A percentile compares a stretch with the other conserved stretches of the same genome.
Evolutionary conservation across 2,888 invertebrate species (phyloP).

Genomic region (Priocnemis perturbator): DNA sequence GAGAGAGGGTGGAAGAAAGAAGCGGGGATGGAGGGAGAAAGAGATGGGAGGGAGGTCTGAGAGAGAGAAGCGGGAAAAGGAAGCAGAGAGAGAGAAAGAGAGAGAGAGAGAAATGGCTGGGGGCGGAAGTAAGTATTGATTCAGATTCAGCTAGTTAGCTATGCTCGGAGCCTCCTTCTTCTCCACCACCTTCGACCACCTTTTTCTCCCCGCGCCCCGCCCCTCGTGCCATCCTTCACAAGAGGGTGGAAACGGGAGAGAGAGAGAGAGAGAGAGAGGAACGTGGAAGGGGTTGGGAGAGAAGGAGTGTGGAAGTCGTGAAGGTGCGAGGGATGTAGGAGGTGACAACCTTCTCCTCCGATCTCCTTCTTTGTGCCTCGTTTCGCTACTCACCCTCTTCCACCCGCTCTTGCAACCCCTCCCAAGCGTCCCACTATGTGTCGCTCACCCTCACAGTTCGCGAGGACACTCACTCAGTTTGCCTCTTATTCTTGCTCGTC

Average conservation of each 20-base stretch:
- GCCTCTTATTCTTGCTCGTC: not conserved
- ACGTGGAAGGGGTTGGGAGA: slow-evolving; percentile 20
- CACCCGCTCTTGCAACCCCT: slow-evolving; percentile 17
- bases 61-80: no score
- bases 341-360: slow-evolving; percentile 62
- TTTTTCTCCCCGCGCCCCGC: slow-evolving; percentile 39
- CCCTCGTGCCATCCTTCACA: slow-evolving; percentile 28
- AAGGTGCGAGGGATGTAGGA: slow-evolving; percentile 41
- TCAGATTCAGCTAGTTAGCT: slow-evolving; percentile 73
- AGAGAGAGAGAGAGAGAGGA: slow-evolving; percentile 24
- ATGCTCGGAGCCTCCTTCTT: slow-evolving; percentile 64
- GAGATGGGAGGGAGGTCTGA: slow-evolving; percentile 20
- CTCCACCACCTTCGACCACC: slow-evolving; percentile 37
- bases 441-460: not conserved
- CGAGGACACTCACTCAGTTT: no score
- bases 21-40: slow-evolving; percentile 16
- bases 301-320: slow-evolving; percentile 21
- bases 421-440: slow-evolving; percentile 11
- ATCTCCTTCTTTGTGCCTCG: slow-evolving; percentile 38
- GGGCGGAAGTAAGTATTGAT: slow-evolving; percentile 70
- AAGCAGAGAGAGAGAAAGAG: slow-evolving; percentile 39
- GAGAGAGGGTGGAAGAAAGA: no score
- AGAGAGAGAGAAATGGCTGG: slow-evolving; percentile 50
- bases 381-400: slow-evolving; percentile 26
- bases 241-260: slow-evolving; percentile 16